Evolutionary conservation across 92 coral and sea anemone genomes (phyloP), one percentile per base, ranked within the genome.

Genomic region (Paramuricea clavata): DNA sequence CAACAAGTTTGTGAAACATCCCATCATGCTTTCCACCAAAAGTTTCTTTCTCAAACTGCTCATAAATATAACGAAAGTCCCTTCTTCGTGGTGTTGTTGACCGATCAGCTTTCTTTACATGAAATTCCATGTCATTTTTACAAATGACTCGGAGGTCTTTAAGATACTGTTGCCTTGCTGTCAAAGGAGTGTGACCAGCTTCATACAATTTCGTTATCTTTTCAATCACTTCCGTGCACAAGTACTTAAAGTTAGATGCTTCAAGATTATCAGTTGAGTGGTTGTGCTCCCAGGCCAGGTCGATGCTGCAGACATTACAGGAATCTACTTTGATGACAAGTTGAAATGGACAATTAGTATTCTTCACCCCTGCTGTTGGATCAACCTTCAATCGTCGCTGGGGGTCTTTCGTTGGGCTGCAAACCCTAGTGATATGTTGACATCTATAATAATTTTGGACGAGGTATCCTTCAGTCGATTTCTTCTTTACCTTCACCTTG

Each of bases 341-440:
- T 70, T 88, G 92, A 60, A 92, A 92, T 30, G 94, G 90, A 77
- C 90, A 92, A 43, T 92, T 89, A 64, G 93, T 92, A 74, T 92
- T 92, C 85, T 89, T 89, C 26, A 92, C 95, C 71, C 89, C 86
- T 52, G 95, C 95, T 35, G 93, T 64, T 31, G 93, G 93, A 39
- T 90, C 86, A 25, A 69, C 50, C 17, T 81, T 26, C 49, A 90
- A 69, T 74, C 79, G 86, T 69, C 76, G 54, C 61, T 86, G 90
- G 56, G 93, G 93, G 23, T 90, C 90, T 81, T 90, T 90, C 10
- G 61, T 23, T 54, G 93, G 93, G 57, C 93, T 90, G 87, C 93
- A 86, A 79, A 59, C 86, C 19, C 90, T 81, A 25, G 93, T 90
- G 32, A 79, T 86, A 82, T 90, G 93, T 3, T 90, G 93, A 72